phyloP scores from a whole-genome alignment of 1,140 invertebrate genomes.

The Ceratoteleas bidentatus region DNA sequence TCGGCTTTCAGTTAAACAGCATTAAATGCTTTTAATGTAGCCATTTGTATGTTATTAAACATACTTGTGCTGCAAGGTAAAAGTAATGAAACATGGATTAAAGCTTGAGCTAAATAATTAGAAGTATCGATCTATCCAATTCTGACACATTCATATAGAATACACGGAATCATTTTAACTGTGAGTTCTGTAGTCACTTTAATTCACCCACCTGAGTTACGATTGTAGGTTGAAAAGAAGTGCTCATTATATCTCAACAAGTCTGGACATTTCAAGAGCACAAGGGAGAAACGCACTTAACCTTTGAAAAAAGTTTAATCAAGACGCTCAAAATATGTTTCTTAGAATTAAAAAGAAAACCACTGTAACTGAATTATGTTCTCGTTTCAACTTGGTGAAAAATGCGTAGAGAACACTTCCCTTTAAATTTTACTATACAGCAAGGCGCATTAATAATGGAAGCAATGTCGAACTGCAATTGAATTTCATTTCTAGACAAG shows the following conservation, averaged over 20 bases:
- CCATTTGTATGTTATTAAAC: too few relatives aligned
- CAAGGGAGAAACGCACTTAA: slow-evolving; percentile 36
- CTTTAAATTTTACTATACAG: slow-evolving; percentile 38
- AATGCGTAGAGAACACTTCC: slow-evolving; percentile 1
- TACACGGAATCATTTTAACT: too few relatives aligned
- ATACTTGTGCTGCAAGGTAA: too few relatives aligned
- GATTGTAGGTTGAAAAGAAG: slow-evolving; percentile 40
- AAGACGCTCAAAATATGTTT: slow-evolving; percentile 41
- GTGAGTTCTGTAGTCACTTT: too few relatives aligned
- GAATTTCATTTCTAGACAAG: slow-evolving; percentile 32
- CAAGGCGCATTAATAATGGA: slow-evolving; percentile 5
- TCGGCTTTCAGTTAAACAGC: too few relatives aligned
- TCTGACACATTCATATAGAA: too few relatives aligned
- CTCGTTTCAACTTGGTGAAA: slow-evolving; percentile 4
- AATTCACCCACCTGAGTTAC: slow-evolving; percentile 29
- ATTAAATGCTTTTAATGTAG: too few relatives aligned
- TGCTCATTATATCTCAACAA: slow-evolving; percentile 47
- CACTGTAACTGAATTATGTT: slow-evolving; percentile 29
- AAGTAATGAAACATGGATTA: too few relatives aligned
- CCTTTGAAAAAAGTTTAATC: slow-evolving; percentile 39
- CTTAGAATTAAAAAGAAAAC: slow-evolving; percentile 21
- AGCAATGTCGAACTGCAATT: slow-evolving; percentile 19
- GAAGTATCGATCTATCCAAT: too few relatives aligned
- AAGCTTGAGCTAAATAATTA: too few relatives aligned
- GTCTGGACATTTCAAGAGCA: slow-evolving; percentile 46